Percentiles rank a stretch among this genome's conserved stretches.
Evolutionary conservation across 2,113 vertebrate genomes (phyloP).

Genomic region (Gasterosteus aculeatus): DNA sequence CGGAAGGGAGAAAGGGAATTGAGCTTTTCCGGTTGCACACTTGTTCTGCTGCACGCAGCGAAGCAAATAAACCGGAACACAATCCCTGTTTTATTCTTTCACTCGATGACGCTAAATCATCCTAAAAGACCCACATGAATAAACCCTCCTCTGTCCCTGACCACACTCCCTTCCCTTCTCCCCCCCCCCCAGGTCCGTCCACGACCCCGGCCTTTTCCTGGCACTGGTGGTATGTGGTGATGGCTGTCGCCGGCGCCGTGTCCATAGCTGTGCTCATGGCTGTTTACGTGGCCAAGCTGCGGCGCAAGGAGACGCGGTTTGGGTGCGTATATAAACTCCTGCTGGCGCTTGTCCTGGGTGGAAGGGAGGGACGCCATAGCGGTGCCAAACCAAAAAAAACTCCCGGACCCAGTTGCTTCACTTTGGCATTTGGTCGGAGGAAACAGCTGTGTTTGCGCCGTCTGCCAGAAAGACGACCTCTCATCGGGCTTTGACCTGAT

Average conservation of each 20-base stretch:
- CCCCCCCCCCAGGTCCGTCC: slow-evolving; percentile 40
- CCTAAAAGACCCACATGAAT: background rate
- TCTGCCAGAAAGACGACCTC: slow-evolving; percentile 3
- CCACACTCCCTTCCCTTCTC: slow-evolving; percentile 4
- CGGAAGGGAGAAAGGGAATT: background rate
- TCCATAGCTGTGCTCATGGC: slow-evolving; percentile 82
- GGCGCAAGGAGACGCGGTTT: slow-evolving; percentile 90
- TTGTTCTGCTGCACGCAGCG: background rate
- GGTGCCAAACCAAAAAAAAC: slow-evolving; percentile 50
- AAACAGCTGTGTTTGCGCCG: slow-evolving; percentile 35
- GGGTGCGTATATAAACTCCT: slow-evolving; percentile 78
- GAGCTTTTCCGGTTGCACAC: background rate
- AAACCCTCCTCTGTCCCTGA: slow-evolving; percentile 10
- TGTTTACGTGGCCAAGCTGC: slow-evolving; percentile 84
- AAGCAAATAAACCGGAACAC: background rate
- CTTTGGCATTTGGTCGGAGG: slow-evolving; percentile 6
- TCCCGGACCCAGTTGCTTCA: slow-evolving; percentile 18
- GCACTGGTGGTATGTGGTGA: slow-evolving; percentile 93
- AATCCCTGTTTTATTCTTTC: background rate
- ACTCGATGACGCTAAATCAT: background rate
- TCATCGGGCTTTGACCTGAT: slow-evolving; percentile 21
- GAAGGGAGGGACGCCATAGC: slow-evolving; percentile 36
- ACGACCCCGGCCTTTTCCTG: slow-evolving; percentile 81
- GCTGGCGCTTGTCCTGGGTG: slow-evolving; percentile 21
- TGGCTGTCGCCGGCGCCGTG: slow-evolving; percentile 82